Conservation (phyloP, 2,888 invertebrate species). For the Parapristionchus giblindavisi region DNA sequence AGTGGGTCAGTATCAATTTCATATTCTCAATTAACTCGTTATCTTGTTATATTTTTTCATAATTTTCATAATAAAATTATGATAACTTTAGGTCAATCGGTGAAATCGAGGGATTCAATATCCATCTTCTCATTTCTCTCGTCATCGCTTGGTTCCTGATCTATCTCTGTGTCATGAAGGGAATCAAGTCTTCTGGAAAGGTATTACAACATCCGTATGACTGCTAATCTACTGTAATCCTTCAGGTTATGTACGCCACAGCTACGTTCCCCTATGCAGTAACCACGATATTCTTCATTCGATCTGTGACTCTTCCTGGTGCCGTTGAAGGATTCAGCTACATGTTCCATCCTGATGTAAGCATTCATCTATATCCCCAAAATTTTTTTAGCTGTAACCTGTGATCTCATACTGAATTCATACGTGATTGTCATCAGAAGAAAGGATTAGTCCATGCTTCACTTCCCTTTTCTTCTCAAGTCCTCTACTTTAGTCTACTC, state of each 20-base stretch:
- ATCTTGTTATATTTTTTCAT: too few relatives aligned
- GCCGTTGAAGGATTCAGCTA: constrained; percentile 86
- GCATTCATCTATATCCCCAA: constrained; percentile 36
- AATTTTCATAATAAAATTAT: not conserved
- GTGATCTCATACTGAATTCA: not conserved
- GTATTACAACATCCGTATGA: constrained; percentile 70
- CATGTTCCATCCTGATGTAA: constrained; percentile 91
- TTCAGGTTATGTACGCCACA: constrained; percentile 90
- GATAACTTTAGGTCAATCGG: constrained; percentile 72
- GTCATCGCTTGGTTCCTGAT: constrained; percentile 88
- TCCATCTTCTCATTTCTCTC: constrained; percentile 91
- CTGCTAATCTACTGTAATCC: not conserved
- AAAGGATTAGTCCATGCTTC: too few relatives aligned
- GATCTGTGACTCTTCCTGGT: constrained; percentile 87
- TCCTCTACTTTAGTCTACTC: too few relatives aligned
- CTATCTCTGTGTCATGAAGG: constrained; percentile 94
- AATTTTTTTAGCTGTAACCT: not conserved
- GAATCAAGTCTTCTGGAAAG: constrained; percentile 94
- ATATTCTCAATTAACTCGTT: too few relatives aligned
- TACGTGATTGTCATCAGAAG: too few relatives aligned
- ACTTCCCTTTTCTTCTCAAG: too few relatives aligned
- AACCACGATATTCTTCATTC: constrained; percentile 89
- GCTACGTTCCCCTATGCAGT: constrained; percentile 93
- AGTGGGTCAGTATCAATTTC: constrained; percentile 76
- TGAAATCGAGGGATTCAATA: constrained; percentile 84